phyloP scores from a whole-genome alignment of 1,140 invertebrate genomes.

The Drosophila ironensis region DNA sequence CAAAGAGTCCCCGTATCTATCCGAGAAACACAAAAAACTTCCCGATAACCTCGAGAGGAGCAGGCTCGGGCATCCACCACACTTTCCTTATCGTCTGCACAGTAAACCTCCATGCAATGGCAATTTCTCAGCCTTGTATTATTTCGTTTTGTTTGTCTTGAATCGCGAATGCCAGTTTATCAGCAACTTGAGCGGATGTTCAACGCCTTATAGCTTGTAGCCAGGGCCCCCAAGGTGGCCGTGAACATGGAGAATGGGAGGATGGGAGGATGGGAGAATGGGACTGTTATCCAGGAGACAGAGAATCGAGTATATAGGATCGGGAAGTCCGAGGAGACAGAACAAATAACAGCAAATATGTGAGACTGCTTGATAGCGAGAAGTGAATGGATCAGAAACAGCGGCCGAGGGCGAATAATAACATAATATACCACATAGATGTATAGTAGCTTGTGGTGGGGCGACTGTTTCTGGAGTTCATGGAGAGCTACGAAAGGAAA shows the following conservation, averaged over 20 bases:
- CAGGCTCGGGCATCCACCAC: slow-evolving; percentile 21
- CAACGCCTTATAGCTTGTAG: slow-evolving; percentile 56
- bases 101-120: slow-evolving; percentile 23
- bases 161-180: slow-evolving; percentile 51
- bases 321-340: slow-evolving; percentile 6
- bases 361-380: slow-evolving; percentile 67
- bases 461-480: slow-evolving; percentile 29
- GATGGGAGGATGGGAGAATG: no score
- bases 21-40: background rate
- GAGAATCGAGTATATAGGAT: no score
- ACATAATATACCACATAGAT: background rate
- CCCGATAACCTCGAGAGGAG: slow-evolving; percentile 20
- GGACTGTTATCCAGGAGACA: background rate
- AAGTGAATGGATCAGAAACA: slow-evolving; percentile 22
- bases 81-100: slow-evolving; percentile 52
- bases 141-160: slow-evolving; percentile 10
- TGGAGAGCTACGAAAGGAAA: slow-evolving; percentile 41
- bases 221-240: background rate
- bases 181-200: slow-evolving; percentile 66
- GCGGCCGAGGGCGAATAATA: background rate
- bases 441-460: background rate
- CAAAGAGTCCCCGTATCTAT: background rate
- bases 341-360: slow-evolving; percentile 71
- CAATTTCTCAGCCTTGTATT: background rate
- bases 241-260: no score